Base-by-base conservation (phyloP, 2,113 vertebrate genomes). In the Orycteropus afer region DNA sequence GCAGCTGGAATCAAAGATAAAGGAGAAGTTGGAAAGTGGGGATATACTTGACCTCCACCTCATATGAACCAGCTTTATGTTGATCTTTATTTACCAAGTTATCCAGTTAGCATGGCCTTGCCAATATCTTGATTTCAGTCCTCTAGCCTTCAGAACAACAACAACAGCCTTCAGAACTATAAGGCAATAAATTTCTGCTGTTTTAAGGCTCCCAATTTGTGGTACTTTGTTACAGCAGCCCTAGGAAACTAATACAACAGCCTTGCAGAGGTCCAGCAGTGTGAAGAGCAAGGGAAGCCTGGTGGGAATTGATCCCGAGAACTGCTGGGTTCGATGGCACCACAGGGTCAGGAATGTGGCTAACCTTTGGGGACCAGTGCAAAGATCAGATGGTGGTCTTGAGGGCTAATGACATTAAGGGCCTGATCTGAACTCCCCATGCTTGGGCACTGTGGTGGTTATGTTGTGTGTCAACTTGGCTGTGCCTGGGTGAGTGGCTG, bases 291-390 rank as follows among this genome's bases (percentile, higher is more conserved):
- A n/a, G 29, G 9, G 4, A 0, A 27, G 49, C 51, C 13, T 11
- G 32, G 32, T 4, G 55, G 55, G 76, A 87, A 13, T 2, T 27
- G 10, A 17, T 9, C 42, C 25, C 9, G 34, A 51, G 67, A 42
- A 7, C 61, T 78, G 0, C 0, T 6, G 18, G 51, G 23, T 9
- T 17, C 37, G 13, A 42, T 32, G 29, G 61, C 12, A 25, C 47
- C 81, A 2, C 0, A 4, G 15, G 47, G 25, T 10, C 14, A 0
- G 0, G 49, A 40, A 12, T 9, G n/a, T 34, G 51, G 59, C 14
- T 73, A 7, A 42, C 14, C 22, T 15, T 20, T 27, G 10, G 65
- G 14, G 65, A 37, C 65, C 65, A 69, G 65, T 69, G n/a, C 34
- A 37, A 37, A 34, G 34, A 40, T 12, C 32, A 42, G n/a, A 23